Evolutionary conservation across 2,888 invertebrate genomes (phyloP).

Genomic region (Ariolimax columbianus): DNA sequence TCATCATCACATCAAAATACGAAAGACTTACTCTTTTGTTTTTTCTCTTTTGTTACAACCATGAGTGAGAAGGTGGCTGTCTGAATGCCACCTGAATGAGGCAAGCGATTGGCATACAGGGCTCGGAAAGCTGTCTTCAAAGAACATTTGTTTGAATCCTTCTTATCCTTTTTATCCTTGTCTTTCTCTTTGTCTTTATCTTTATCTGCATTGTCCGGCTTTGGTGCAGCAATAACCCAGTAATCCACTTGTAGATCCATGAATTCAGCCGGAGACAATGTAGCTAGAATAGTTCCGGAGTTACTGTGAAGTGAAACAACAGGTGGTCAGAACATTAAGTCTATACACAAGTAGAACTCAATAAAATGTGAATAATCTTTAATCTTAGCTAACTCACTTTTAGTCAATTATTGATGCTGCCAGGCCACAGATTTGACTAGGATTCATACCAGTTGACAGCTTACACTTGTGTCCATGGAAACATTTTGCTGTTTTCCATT

Average conservation of each 20-base stretch:
- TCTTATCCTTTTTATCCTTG: slow-evolving; percentile 70
- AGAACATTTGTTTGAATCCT: slow-evolving; percentile 84
- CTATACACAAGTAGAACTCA: too few relatives aligned
- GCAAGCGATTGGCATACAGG: slow-evolving; percentile 87
- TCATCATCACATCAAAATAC: neutral
- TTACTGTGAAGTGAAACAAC: slow-evolving; percentile 22
- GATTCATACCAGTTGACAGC: too few relatives aligned
- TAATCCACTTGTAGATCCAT: slow-evolving; percentile 94
- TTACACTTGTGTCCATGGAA: too few relatives aligned
- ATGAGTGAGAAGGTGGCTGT: slow-evolving; percentile 84
- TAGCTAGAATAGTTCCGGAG: slow-evolving; percentile 53
- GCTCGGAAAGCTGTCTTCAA: slow-evolving; percentile 91
- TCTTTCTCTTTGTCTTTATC: slow-evolving; percentile 67
- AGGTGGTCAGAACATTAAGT: too few relatives aligned
- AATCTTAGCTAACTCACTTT: too few relatives aligned
- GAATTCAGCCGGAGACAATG: slow-evolving; percentile 76
- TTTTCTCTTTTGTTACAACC: slow-evolving; percentile 95
- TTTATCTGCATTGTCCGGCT: slow-evolving; percentile 68
- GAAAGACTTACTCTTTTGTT: slow-evolving; percentile 90
- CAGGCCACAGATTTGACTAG: too few relatives aligned
- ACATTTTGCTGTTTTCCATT: too few relatives aligned
- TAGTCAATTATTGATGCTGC: too few relatives aligned
- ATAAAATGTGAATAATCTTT: too few relatives aligned
- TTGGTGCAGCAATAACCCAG: slow-evolving; percentile 82
- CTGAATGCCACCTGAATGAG: slow-evolving; percentile 82